Evolutionary conservation across 2,113 vertebrate genomes (phyloP).

Genomic region (Lasiurus borealis): DNA sequence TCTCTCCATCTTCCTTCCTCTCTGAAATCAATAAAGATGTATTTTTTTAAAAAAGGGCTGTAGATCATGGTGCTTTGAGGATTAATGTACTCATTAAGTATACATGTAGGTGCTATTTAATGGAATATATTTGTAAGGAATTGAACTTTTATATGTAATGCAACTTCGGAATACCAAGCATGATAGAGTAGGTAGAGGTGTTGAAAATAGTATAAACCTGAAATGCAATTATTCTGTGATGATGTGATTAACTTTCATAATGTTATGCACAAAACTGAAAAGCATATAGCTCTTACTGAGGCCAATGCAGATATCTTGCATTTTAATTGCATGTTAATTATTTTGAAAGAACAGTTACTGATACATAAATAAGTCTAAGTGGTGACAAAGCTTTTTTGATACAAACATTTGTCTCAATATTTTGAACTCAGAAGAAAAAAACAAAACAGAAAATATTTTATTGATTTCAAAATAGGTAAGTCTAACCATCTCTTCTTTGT

Average conservation of each 20-base stretch:
- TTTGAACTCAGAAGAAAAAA: not conserved
- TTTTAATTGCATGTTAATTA: not conserved
- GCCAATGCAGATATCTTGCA: not conserved
- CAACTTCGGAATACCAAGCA: not conserved
- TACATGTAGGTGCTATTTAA: not conserved
- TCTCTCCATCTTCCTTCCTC: too few species aligned
- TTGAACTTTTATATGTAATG: not conserved
- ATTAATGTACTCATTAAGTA: not conserved
- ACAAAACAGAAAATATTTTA: not conserved
- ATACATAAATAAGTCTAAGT: not conserved
- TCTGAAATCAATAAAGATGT: too few species aligned
- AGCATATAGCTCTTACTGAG: not conserved
- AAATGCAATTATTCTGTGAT: constrained; percentile 5
- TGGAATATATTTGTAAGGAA: constrained; percentile 18
- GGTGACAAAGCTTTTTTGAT: not conserved
- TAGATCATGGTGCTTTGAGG: too few species aligned
- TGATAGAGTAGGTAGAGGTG: not conserved
- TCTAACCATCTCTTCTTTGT: not conserved
- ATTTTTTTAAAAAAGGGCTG: too few species aligned
- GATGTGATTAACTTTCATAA: not conserved
- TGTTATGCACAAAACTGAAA: not conserved
- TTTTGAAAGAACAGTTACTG: not conserved
- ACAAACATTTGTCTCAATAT: not conserved
- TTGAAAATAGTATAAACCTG: not conserved
- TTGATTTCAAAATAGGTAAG: not conserved